Base-by-base conservation (phyloP, 1,140 invertebrate species). In the Cydia pomonella region DNA sequence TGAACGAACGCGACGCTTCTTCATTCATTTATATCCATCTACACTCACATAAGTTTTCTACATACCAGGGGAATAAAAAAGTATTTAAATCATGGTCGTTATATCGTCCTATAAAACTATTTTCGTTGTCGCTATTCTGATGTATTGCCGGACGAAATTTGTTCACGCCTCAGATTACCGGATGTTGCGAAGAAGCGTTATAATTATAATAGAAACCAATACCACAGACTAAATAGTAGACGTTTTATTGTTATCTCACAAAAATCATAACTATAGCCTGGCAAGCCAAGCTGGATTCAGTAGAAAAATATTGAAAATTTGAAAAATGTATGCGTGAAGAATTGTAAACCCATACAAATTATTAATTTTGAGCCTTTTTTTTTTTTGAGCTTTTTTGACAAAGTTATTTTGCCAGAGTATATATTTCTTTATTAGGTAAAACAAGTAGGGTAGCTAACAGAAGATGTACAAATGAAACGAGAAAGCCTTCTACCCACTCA, bases 81-180 rank as follows among this genome's bases (percentile, higher is more conserved):
- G 64, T 69, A 66, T 62, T 27, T 25, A 69, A 76, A 73, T 41
- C n/a, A 73, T 62, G 21, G 27, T 29, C 75, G 64, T 77, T 79
- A 77, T 77, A 81, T 75, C 76, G 73, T 76, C 69, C 76, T 73
- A 76, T 82, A 80, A 82, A 82, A 79, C 78, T 82, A 82, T 82
- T 81, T 82, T 71, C 13, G 73, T 72, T 33, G 27, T 69, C 64
- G 29, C 27, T 29, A n/a, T 38, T 69, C 64, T 41, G 29, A 69
- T 69, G 64, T 33, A 69, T 69, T 13, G 21, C 53, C 53, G 53
- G 53, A 59, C 53, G 53, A 59, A 38, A 69, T 69, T 69, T 69
- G 64, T 69, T 69, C 63, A 29, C 29, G n/a, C 16, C 64, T 59
- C 53, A 23, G 53, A 59, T 59, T 59, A 69, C 64, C 64, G 64